Evolutionary conservation across 1,140 invertebrate species (phyloP).

Genomic region (Heliconius eleuchia): DNA sequence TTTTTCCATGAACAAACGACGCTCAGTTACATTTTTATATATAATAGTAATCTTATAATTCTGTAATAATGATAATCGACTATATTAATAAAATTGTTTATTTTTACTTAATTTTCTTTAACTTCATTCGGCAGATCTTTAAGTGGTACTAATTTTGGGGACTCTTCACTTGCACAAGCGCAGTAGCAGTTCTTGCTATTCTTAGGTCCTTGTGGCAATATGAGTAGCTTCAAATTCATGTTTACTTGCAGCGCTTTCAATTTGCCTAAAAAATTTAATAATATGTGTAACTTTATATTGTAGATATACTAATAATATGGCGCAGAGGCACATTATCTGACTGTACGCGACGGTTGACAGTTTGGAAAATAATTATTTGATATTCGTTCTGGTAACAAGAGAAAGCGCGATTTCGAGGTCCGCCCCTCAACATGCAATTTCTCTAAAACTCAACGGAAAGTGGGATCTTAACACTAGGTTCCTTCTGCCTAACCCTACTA

Average conservation of each 20-base stretch:
- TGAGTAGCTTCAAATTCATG: conserved; percentile 44
- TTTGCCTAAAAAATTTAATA: conserved; percentile 33
- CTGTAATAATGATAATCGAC: too few species aligned
- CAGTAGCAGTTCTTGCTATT: conserved; percentile 52
- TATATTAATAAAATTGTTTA: not conserved
- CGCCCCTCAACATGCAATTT: too few species aligned
- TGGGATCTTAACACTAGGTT: too few species aligned
- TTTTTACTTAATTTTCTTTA: conserved; percentile 3
- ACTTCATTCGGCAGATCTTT: conserved; percentile 32
- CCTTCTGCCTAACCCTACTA: too few species aligned
- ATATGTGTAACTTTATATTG: not conserved
- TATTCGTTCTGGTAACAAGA: too few species aligned
- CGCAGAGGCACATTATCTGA: too few species aligned
- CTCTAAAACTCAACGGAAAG: too few species aligned
- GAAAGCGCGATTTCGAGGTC: too few species aligned
- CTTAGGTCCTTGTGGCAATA: conserved; percentile 44
- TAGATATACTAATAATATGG: not conserved
- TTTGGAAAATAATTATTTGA: too few species aligned
- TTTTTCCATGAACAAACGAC: too few species aligned
- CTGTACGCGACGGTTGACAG: too few species aligned
- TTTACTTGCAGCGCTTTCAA: conserved; percentile 39
- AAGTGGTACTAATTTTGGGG: conserved; percentile 44
- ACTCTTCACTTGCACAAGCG: conserved; percentile 39
- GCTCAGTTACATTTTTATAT: not conserved
- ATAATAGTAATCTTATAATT: not conserved